Percentiles rank a stretch among this genome's conserved stretches.
Conservation (phyloP, 1,140 invertebrate species). For the Bombus superbus region DNA sequence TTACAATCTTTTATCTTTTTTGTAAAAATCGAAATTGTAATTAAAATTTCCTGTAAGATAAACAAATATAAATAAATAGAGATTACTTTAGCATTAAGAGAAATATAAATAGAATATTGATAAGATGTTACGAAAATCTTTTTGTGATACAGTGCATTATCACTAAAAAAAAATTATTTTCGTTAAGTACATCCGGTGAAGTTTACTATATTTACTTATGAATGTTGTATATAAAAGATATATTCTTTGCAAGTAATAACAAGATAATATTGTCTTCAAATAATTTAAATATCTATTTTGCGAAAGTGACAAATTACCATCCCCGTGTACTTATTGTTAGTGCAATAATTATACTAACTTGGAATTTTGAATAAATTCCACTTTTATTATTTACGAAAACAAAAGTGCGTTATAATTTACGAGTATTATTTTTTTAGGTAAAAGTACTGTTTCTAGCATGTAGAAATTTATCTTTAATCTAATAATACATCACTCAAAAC, state of each 20-base stretch:
- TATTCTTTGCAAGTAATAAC: neutral
- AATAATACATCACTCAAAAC: neutral
- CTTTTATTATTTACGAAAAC: neutral
- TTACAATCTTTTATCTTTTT: neutral
- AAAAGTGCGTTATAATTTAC: neutral
- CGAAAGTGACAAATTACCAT: neutral
- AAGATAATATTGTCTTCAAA: neutral
- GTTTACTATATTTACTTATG: neutral
- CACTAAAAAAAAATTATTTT: neutral
- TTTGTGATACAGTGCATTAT: neutral
- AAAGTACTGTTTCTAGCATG: neutral
- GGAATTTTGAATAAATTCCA: neutral
- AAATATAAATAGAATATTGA: too few species aligned
- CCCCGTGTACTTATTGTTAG: neutral
- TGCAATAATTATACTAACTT: constrained; percentile 9
- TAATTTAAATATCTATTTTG: neutral
- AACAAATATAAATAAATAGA: constrained; percentile 26
- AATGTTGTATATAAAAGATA: neutral
- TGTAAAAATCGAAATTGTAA: constrained; percentile 26
- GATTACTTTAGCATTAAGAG: constrained; percentile 23
- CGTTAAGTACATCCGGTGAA: neutral
- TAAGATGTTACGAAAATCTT: neutral
- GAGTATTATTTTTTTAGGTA: neutral
- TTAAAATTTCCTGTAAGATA: constrained; percentile 51
- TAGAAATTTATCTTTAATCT: neutral